Evolutionary conservation across 1,140 invertebrate genomes (phyloP).

Genomic region (Polypedilum pembai): DNA sequence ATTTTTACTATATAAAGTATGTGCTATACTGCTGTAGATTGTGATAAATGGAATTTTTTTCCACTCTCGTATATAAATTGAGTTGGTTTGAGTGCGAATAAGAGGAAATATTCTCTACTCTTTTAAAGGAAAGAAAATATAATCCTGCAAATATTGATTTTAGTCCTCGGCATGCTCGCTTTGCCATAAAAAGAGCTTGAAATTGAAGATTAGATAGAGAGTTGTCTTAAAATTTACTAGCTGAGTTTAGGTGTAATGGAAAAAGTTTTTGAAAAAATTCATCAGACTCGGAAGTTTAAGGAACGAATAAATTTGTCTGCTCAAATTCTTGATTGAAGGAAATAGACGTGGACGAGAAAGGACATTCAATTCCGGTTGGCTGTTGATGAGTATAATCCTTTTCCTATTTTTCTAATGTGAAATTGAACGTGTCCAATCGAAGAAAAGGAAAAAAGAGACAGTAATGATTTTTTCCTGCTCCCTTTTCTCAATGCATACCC

Average conservation of each 20-base stretch:
- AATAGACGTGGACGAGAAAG: not conserved
- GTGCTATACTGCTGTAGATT: not conserved
- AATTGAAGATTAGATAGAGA: not conserved
- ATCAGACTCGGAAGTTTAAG: not conserved
- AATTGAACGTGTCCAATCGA: not conserved
- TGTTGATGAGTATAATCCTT: not conserved
- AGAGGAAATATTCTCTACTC: no score
- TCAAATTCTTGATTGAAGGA: not conserved
- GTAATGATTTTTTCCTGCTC: no score
- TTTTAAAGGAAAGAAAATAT: not conserved
- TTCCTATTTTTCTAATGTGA: not conserved
- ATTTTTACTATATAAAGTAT: conserved; percentile 1
- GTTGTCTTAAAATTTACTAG: not conserved
- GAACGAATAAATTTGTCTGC: not conserved
- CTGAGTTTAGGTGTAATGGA: not conserved
- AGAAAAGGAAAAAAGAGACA: not conserved
- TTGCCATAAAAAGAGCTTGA: not conserved
- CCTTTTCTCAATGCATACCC: no score
- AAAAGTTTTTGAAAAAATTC: not conserved
- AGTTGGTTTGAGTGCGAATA: no score
- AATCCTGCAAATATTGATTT: conserved; percentile 27
- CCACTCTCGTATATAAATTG: not conserved
- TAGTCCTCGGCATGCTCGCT: no score
- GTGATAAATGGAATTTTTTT: not conserved
- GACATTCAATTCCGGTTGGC: not conserved